A percentile compares a stretch with the other conserved stretches of the same genome.
Evolutionary conservation across 2,797 vertebrate genomes (phyloP).

Genomic region (Neoniphon sammara): DNA sequence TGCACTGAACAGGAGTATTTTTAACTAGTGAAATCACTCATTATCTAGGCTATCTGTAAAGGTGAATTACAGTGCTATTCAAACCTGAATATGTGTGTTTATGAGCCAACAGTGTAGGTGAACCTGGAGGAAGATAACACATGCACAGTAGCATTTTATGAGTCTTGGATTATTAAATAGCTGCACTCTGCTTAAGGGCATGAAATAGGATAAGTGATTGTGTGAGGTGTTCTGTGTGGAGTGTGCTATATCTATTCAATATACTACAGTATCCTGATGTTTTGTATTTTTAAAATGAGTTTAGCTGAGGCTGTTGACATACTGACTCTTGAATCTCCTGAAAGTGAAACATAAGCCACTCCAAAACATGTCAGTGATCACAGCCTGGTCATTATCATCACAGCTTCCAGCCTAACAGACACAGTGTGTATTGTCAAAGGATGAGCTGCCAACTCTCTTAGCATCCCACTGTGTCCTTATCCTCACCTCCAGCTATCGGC

Average conservation of each 20-base stretch:
- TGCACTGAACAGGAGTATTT: no score
- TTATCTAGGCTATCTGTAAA: not conserved
- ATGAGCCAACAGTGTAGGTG: constrained; percentile 6
- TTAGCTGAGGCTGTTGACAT: constrained; percentile 13
- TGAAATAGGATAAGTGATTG: constrained; percentile 58
- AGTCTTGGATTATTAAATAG: constrained; percentile 64
- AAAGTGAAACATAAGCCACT: not conserved
- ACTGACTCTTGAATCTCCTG: constrained; percentile 2
- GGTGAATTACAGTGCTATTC: not conserved
- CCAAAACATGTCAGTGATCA: constrained; percentile 8
- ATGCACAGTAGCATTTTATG: constrained; percentile 44
- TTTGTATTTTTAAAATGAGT: constrained; percentile 41
- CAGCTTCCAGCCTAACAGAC: not conserved
- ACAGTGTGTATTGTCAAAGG: not conserved
- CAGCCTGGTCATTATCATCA: not conserved
- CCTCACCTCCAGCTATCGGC: not conserved
- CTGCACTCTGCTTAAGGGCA: constrained; percentile 47
- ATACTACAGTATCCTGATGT: constrained; percentile 13
- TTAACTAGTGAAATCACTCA: no score
- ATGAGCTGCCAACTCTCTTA: not conserved
- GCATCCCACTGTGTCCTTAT: not conserved
- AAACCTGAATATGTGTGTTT: not conserved
- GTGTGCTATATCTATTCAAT: not conserved
- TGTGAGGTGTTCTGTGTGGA: constrained; percentile 48
- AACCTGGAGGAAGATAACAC: constrained; percentile 15